phyloP scores from a whole-genome alignment of 2,888 invertebrate species.

The Drosophila anomelani region DNA sequence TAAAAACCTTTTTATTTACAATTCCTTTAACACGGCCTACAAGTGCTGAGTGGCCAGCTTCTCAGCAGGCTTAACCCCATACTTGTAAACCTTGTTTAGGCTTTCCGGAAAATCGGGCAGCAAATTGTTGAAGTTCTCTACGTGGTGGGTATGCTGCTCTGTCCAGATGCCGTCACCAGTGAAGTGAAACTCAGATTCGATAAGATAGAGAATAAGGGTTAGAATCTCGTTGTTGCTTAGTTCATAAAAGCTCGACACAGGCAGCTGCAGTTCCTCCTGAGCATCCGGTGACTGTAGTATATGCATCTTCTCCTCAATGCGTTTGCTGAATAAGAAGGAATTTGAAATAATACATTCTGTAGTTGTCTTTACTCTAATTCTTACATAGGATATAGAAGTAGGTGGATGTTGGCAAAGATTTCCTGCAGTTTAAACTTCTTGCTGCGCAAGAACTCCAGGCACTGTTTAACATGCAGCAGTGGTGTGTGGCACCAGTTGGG shows the following conservation, averaged over 20 bases:
- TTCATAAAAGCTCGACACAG: slow-evolving; percentile 68
- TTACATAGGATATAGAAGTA: slow-evolving; percentile 90
- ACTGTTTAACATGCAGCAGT: slow-evolving; percentile 86
- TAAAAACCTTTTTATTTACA: slow-evolving; percentile 37
- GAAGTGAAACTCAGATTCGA: slow-evolving; percentile 90
- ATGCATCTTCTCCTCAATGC: slow-evolving; percentile 81
- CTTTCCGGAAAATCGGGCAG: slow-evolving; percentile 83
- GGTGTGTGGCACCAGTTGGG: slow-evolving; percentile 88
- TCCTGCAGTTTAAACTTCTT: slow-evolving; percentile 85
- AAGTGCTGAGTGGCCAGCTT: slow-evolving; percentile 52
- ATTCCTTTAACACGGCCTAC: slow-evolving; percentile 23
- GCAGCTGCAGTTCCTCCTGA: slow-evolving; percentile 72
- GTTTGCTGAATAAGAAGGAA: slow-evolving; percentile 68
- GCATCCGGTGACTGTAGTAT: slow-evolving; percentile 67
- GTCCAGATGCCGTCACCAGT: slow-evolving; percentile 91
- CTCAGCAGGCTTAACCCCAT: slow-evolving; percentile 76
- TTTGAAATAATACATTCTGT: background rate
- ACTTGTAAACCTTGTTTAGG: slow-evolving; percentile 80
- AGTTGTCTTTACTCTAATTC: slow-evolving; percentile 12
- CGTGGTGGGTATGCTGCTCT: slow-evolving; percentile 82
- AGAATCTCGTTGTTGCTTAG: slow-evolving; percentile 86
- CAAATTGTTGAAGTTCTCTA: slow-evolving; percentile 83
- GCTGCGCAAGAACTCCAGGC: slow-evolving; percentile 86
- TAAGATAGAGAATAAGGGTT: slow-evolving; percentile 89
- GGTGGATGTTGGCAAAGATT: slow-evolving; percentile 87